Evolutionary conservation across 1,140 invertebrate genomes (phyloP).

Genomic region (Glossosoma conforme): DNA sequence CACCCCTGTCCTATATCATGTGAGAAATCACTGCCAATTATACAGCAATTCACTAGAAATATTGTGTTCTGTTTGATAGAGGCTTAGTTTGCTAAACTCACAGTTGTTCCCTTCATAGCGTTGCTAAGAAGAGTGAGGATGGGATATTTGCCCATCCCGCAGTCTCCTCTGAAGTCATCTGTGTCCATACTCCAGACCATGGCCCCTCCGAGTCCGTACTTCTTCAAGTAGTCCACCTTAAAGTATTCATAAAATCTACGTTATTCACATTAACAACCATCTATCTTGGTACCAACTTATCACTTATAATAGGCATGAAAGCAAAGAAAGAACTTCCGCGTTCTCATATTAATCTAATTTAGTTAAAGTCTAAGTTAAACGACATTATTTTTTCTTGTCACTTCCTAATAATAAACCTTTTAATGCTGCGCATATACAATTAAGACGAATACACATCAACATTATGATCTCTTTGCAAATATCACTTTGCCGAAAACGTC

Average conservation of each 20-base stretch:
- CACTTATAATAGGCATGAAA: neutral
- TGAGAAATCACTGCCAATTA: no score
- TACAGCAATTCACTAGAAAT: no score
- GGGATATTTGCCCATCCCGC: constrained; percentile 42
- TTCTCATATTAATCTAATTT: neutral
- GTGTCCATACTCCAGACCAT: constrained; percentile 63
- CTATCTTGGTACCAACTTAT: neutral
- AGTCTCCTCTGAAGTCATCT: constrained; percentile 52
- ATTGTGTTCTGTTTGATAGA: no score
- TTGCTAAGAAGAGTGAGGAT: constrained; percentile 44
- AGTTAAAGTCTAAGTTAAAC: no score
- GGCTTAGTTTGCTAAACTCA: no score
- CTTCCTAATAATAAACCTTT: no score
- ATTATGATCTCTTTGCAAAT: no score
- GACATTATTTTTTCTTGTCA: no score
- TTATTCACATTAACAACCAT: neutral
- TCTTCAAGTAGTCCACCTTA: constrained; percentile 47
- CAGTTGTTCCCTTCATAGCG: neutral
- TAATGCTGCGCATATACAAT: no score
- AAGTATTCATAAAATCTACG: neutral
- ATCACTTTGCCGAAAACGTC: no score
- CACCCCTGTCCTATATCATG: no score
- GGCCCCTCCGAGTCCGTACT: constrained; percentile 49
- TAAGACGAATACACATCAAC: no score
- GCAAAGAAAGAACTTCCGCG: neutral